Conservation (phyloP, 1,140 invertebrate genomes). For the Stegodyphus dumicola region DNA sequence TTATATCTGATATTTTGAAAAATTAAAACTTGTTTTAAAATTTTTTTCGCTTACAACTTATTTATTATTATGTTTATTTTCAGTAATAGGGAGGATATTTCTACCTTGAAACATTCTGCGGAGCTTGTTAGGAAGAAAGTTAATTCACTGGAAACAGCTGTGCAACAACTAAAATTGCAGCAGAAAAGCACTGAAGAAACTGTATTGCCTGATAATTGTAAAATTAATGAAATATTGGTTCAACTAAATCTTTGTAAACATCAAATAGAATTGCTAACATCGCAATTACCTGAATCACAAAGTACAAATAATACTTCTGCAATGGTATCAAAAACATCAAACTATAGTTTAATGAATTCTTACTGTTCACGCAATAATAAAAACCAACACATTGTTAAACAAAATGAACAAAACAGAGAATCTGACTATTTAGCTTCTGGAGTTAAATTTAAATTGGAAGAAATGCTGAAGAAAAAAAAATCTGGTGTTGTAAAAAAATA, state of each 20-base stretch:
- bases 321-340: too few species aligned
- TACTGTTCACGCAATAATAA: too few species aligned
- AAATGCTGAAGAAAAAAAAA: too few species aligned
- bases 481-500: too few species aligned
- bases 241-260: background rate
- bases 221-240: constrained; percentile 9
- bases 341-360: too few species aligned
- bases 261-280: background rate
- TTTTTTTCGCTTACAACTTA: background rate
- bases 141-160: background rate
- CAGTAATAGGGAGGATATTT: background rate
- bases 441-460: too few species aligned
- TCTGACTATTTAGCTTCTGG: too few species aligned
- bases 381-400: too few species aligned
- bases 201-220: background rate
- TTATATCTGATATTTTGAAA: background rate
- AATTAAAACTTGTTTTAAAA: background rate
- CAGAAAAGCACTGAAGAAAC: background rate
- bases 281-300: background rate
- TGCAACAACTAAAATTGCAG: background rate
- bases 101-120: background rate
- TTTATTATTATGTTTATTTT: background rate
- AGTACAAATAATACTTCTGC: background rate
- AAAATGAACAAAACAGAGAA: too few species aligned
- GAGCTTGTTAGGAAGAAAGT: background rate